A percentile compares a stretch with the other conserved stretches of the same genome.
Evolutionary conservation across 2,797 vertebrate genomes (phyloP).

Genomic region (Scolopax rusticola): DNA sequence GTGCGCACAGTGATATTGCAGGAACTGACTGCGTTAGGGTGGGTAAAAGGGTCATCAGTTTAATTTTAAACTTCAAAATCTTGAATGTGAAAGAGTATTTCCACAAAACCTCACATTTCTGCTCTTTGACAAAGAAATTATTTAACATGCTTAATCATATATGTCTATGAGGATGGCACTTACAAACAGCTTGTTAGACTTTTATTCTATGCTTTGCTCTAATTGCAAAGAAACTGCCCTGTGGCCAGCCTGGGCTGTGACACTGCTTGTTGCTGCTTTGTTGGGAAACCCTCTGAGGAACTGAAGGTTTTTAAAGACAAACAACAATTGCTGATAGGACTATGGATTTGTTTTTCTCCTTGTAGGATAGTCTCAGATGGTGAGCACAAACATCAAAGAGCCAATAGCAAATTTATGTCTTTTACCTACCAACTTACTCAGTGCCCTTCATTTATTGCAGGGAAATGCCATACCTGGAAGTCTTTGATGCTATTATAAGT

Average conservation of each 20-base stretch:
- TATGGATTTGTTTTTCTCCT: background rate
- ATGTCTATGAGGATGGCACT: background rate
- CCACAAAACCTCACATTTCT: background rate
- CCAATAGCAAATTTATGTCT: background rate
- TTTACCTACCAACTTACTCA: background rate
- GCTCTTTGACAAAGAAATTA: background rate
- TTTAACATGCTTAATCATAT: background rate
- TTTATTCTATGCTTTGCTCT: background rate
- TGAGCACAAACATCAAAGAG: background rate
- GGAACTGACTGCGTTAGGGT: background rate
- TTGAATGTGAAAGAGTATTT: background rate
- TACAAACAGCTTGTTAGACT: background rate
- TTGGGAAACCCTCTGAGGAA: background rate
- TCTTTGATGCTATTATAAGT: background rate
- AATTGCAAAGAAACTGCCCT: background rate
- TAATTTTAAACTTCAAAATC: background rate
- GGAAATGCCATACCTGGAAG: background rate
- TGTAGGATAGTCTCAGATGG: background rate
- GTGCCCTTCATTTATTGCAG: background rate
- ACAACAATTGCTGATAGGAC: background rate
- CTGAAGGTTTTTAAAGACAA: background rate
- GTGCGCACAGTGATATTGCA: background rate
- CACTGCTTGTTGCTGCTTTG: background rate
- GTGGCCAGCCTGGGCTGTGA: background rate
- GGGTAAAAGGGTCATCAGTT: background rate